Evolutionary conservation across 2,797 vertebrate species (phyloP).

Genomic region (Orientallactaga sibirica): DNA sequence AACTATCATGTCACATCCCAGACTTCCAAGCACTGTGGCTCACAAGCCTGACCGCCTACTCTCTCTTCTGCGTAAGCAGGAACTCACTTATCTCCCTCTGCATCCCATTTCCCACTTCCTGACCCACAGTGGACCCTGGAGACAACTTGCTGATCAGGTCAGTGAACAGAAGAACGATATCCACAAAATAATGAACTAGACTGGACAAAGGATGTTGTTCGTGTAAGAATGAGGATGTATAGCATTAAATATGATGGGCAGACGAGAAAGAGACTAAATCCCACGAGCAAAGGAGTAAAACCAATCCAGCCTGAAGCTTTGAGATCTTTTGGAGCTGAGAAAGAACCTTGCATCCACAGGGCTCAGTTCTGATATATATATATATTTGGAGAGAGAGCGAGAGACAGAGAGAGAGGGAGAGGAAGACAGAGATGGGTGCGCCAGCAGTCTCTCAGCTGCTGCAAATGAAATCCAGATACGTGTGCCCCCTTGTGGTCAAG

Average conservation of each 20-base stretch:
- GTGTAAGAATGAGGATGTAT: neutral
- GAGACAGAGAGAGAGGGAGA: too few relatives aligned
- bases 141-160: neutral
- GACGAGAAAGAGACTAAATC: neutral
- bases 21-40: neutral
- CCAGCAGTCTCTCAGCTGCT: too few relatives aligned
- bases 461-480: too few relatives aligned
- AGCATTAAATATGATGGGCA: neutral
- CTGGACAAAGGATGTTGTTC: neutral
- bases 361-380: too few relatives aligned
- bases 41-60: neutral
- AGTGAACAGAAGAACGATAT: neutral
- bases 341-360: too few relatives aligned
- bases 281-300: neutral
- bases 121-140: too few relatives aligned
- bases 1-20: accelerated
- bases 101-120: neutral
- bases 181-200: neutral
- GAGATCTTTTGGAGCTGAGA: neutral
- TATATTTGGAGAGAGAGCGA: neutral
- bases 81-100: accelerated
- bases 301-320: neutral
- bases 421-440: too few relatives aligned
- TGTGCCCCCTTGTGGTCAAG: too few relatives aligned
- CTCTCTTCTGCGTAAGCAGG: neutral